Percentiles rank a stretch among this genome's conserved stretches.
Evolutionary conservation across 2,113 vertebrate species (phyloP).

Genomic region (Ibidorhyncha struthersii): DNA sequence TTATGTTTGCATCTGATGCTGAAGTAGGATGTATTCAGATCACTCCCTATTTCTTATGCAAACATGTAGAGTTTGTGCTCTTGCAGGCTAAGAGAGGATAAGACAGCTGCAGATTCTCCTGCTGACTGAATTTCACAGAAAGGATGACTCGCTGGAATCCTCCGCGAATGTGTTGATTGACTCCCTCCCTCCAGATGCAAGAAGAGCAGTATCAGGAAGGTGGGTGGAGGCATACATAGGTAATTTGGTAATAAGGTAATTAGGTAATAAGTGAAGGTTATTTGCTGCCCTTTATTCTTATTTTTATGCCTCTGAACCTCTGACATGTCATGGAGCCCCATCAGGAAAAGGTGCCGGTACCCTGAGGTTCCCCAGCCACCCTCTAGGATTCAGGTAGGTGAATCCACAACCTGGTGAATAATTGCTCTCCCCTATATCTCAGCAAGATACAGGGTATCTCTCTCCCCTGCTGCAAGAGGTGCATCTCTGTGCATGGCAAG

Average conservation of each 20-base stretch:
- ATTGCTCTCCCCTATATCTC: not conserved
- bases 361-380: not conserved
- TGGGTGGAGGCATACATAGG: rapidly evolving
- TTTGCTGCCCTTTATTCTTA: not conserved
- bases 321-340: not conserved
- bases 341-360: not conserved
- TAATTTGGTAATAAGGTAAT: not conserved
- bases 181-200: not conserved
- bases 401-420: not conserved
- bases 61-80: not conserved
- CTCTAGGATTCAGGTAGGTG: not conserved
- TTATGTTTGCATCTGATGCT: not conserved
- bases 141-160: not conserved
- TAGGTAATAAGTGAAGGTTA: not conserved
- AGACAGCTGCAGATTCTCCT: not conserved
- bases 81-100: not conserved
- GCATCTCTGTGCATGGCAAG: rapidly evolving
- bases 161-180: not conserved
- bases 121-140: not conserved
- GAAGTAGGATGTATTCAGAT: not conserved
- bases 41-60: not conserved
- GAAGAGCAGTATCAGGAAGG: not conserved
- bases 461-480: not conserved
- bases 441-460: too few species aligned
- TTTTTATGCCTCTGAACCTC: not conserved